These are phyloP conservation scores for Dicyrtoma fusca DNA, from an alignment of 2,888 invertebrate species.

Conservation along the genomic window DNA sequence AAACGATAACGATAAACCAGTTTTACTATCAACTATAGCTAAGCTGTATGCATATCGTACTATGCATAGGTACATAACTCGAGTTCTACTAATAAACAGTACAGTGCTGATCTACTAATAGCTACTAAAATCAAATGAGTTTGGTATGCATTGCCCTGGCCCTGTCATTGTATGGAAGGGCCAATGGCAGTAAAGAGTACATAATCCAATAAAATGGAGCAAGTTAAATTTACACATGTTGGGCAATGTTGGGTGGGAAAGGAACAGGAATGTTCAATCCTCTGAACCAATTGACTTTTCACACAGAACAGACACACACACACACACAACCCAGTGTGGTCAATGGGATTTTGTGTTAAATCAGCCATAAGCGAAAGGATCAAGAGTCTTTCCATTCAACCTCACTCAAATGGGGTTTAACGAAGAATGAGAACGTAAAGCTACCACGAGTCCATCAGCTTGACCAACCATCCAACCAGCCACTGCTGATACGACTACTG, in stretches of 20 bases:
- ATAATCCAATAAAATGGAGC: neutral
- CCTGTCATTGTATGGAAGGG: too few relatives aligned
- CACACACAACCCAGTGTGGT: constrained; percentile 20
- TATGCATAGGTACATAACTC: too few relatives aligned
- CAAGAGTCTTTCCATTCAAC: constrained; percentile 48
- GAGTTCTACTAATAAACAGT: too few relatives aligned
- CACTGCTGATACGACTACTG: neutral
- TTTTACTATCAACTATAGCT: too few relatives aligned
- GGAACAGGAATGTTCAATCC: neutral
- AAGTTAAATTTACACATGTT: neutral
- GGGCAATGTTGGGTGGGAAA: neutral
- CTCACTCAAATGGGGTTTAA: constrained; percentile 27
- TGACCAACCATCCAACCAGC: neutral
- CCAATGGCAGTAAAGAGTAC: too few relatives aligned
- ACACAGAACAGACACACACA: constrained; percentile 10
- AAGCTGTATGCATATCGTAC: too few relatives aligned
- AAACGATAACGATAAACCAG: too few relatives aligned
- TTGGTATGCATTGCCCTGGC: too few relatives aligned
- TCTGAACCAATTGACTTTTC: constrained; percentile 25
- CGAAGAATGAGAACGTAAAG: constrained; percentile 14
- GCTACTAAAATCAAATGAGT: too few relatives aligned
- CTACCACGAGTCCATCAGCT: neutral
- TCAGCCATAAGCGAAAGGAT: constrained; percentile 54
- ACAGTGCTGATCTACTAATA: too few relatives aligned
- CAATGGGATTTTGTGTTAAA: constrained; percentile 50